phyloP scores from a whole-genome alignment of 2,888 invertebrate species.

The Gerris lacustris region DNA sequence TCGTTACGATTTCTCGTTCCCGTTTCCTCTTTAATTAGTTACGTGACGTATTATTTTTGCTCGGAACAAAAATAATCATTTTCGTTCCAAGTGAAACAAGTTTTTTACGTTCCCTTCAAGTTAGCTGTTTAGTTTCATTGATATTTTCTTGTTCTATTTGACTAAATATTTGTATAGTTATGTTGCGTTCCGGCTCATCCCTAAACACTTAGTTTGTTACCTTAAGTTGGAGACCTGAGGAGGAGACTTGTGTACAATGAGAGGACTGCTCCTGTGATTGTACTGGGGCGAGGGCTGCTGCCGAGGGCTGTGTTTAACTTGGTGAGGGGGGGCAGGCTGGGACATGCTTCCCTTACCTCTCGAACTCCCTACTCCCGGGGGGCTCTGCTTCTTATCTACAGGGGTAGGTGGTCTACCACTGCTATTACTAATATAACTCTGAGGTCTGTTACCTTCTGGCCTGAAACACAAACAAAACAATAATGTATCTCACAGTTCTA shows the following conservation, averaged over 20 bases:
- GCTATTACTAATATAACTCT: conserved; percentile 17
- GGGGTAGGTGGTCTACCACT: conserved; percentile 26
- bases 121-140: no score
- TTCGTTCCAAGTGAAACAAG: no score
- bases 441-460: conserved; percentile 22
- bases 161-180: no score
- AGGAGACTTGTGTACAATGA: conserved; percentile 26
- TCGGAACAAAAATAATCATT: no score
- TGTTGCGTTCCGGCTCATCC: no score
- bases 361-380: conserved; percentile 19
- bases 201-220: no score
- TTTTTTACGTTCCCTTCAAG: no score
- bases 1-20: no score
- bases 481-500: no score
- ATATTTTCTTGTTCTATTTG: no score
- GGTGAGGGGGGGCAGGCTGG: conserved; percentile 43
- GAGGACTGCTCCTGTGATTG: conserved; percentile 35
- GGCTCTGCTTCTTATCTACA: conserved; percentile 27
- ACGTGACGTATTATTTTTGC: no score
- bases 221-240: conserved; percentile 28
- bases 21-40: no score
- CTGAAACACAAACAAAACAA: conserved; percentile 10
- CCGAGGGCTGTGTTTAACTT: background rate
- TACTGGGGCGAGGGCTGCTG: conserved; percentile 44
- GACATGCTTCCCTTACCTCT: conserved; percentile 37